phyloP scores from a whole-genome alignment of 2,113 vertebrate genomes.

The Neomonachus schauinslandi region DNA sequence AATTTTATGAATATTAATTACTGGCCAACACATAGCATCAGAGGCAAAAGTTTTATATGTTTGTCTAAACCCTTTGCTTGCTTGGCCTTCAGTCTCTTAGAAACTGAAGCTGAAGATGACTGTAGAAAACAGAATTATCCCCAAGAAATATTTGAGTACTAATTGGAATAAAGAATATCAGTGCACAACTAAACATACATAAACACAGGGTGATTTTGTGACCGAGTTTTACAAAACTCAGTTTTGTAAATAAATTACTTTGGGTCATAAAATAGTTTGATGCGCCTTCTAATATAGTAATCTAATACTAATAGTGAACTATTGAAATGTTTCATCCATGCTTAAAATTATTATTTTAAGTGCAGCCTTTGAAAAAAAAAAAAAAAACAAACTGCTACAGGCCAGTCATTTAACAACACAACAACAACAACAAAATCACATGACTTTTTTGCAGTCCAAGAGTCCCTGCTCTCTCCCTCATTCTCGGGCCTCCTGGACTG shows the following conservation, averaged over 20 bases:
- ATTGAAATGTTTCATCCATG: background rate
- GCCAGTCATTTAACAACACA: background rate
- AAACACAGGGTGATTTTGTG: conserved; percentile 11
- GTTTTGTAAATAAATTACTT: too few relatives aligned
- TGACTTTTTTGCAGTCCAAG: background rate
- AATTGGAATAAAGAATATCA: background rate
- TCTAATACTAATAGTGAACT: background rate
- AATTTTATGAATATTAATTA: conserved; percentile 18
- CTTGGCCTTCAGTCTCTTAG: background rate
- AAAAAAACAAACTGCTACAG: background rate
- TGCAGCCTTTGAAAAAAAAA: background rate
- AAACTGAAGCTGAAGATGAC: background rate
- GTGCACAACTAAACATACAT: background rate
- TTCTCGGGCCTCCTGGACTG: background rate
- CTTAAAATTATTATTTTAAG: conserved; percentile 37
- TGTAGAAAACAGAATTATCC: background rate
- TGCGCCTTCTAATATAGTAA: background rate
- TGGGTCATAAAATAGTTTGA: background rate
- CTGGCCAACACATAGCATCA: background rate
- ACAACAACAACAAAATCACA: background rate
- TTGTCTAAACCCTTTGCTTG: background rate
- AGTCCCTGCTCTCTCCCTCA: background rate
- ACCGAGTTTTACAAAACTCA: conserved; percentile 29
- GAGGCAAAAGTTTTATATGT: background rate
- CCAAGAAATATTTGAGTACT: conserved; percentile 1